These are phyloP conservation scores for Sericinus montela DNA, from an alignment of 2,888 invertebrate species.

Conservation along the genomic window DNA sequence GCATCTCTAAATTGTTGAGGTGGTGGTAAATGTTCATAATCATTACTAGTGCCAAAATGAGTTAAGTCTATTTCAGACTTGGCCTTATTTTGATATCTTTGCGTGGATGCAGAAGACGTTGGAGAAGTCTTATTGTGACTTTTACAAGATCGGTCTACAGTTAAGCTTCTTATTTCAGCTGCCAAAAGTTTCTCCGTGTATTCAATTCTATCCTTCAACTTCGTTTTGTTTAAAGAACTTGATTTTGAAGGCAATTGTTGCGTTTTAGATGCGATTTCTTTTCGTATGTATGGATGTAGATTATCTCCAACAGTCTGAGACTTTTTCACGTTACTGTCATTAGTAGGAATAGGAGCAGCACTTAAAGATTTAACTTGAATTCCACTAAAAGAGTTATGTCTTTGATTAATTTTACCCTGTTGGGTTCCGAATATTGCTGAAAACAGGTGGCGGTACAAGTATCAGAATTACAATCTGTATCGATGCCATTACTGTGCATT, in stretches of 20 bases:
- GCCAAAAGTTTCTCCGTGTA: slow-evolving; percentile 73
- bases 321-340: slow-evolving; percentile 63
- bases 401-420: slow-evolving; percentile 54
- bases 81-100: slow-evolving; percentile 71
- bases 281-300: slow-evolving; percentile 73
- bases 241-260: slow-evolving; percentile 44
- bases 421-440: slow-evolving; percentile 56
- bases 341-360: slow-evolving; percentile 43
- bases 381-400: slow-evolving; percentile 72
- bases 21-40: slow-evolving; percentile 87
- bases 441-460: slow-evolving; percentile 66
- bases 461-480: slow-evolving; percentile 65
- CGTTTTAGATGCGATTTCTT: slow-evolving; percentile 58
- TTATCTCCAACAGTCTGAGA: slow-evolving; percentile 69
- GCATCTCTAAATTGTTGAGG: slow-evolving; percentile 92
- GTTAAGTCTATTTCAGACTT: slow-evolving; percentile 80
- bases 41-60: slow-evolving; percentile 76
- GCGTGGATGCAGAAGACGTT: slow-evolving; percentile 41
- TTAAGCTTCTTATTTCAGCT: slow-evolving; percentile 67
- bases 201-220: slow-evolving; percentile 67
- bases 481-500: slow-evolving; percentile 66
- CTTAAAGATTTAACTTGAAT: slow-evolving; percentile 63
- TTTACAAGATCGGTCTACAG: slow-evolving; percentile 62
- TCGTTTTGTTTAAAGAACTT: slow-evolving; percentile 46
- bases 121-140: slow-evolving; percentile 48